Base-by-base conservation (phyloP, 2,113 vertebrate species). In the Urocolius indicus region DNA sequence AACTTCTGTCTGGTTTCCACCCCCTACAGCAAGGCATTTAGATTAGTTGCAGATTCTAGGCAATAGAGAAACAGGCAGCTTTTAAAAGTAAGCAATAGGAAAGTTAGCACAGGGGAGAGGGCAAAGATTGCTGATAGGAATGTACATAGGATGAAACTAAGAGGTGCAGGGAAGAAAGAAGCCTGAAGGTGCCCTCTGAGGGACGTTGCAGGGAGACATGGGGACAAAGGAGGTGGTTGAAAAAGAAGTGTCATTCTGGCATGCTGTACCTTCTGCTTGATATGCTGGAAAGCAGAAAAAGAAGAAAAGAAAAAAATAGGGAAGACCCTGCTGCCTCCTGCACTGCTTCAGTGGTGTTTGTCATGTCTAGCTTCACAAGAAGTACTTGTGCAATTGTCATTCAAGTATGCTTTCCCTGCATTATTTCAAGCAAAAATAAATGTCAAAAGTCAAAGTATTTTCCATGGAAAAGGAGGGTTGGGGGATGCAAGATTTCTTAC, bases 381-480 rank as follows among this genome's bases (percentile, higher is more conserved):
- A 69, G 6, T 66, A 57, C 89, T 89, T 89, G 48, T 68, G 45
- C 49, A 94, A 21, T 84, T 89, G 54, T 36, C 57, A 6, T 67
- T 93, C 87, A 54, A 76, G 45, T 54, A 26, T 66, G 81, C 67
- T 81, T 94, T 72, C 48, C 41, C 57, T 79, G 19, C 2, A 1
- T 89, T 81, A 74, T 74, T 93, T 92, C 46, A 94, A 83, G 82
- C 41, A 82, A 89, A 94, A 94, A 87, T 43, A 65, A 90, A 67
- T 18, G 46, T 45, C n/a, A 46, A 54, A 90, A 88, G 66, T 84
- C 34, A 43, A 63, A 61, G 68, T 45, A 27, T 65, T 82, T 94
- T 83, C 45, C 49, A n/a, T 14, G 17, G n/a, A 13, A 45, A 19
- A 57, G 52, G 17, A 7, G 10, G 3, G 7, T 34, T 48, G 41